Base-by-base conservation (phyloP, 2,888 invertebrate species). In the Tetheella fluctuosa region DNA sequence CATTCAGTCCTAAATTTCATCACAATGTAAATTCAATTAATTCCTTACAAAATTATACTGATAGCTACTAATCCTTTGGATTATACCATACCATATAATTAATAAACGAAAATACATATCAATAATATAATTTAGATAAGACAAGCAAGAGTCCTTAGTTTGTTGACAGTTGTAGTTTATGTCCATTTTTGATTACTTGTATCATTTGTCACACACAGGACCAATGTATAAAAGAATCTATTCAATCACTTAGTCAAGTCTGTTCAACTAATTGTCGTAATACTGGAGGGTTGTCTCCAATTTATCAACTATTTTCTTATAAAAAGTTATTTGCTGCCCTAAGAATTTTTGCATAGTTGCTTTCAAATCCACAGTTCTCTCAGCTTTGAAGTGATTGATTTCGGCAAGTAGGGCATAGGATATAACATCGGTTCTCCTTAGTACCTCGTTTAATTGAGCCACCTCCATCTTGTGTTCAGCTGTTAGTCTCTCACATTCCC, bases 381-480 rank as follows among this genome's bases (percentile, higher is more conserved):
- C 98, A 28, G 94, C 89, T 83, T 98, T 98, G 85, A 99, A 99
- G 86, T 99, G 98, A 74, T 96, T 96, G 74, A 99, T 96, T 94
- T 99, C 99, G 59, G 99, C 98, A 84, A 99, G 95, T 64, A 98
- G 95, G 1, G 98, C 96, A 84, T 98, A 99, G 0, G 98, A 98
- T 79, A 99, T 96, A 17, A 98, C 95, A 86, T 99, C 99, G 0
- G 98, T 97, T 75, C 98, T 94, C 71, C 96, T 95, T 66, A 96
- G 94, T 13, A 98, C 96, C 80, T 97, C 97, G 68, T 96, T 95
- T 65, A 98, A 92, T 80, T 98, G 97, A 20, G 95, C 94, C 64
- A 96, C 95, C 72, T 96, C 96, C 95, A 98, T 96, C 90, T 97
- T 97, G 71, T 96, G 96, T 80, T 98, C 98, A 39, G 95, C 94